These are phyloP conservation scores for Orchestia grillus DNA, from an alignment of 1,140 invertebrate species.

Conservation along the genomic window DNA sequence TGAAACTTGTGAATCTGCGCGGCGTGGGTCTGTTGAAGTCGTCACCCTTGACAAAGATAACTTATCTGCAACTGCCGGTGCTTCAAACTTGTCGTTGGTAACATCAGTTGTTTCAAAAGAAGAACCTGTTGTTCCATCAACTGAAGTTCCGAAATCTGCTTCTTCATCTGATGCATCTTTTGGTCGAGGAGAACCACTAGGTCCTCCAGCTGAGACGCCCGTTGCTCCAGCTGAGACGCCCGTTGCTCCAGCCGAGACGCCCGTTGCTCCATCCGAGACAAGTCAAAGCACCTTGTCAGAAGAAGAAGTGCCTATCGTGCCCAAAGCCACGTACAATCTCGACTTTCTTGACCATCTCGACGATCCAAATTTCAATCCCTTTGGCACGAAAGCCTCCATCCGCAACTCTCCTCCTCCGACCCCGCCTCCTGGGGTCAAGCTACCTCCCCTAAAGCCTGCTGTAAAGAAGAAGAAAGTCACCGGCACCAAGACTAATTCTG, in stretches of 20 bases:
- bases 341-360: slow-evolving; percentile 67
- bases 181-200: neutral
- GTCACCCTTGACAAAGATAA: neutral
- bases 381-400: slow-evolving; percentile 65
- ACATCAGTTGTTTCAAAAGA: neutral
- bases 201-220: slow-evolving; percentile 23
- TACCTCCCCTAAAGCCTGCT: slow-evolving; percentile 64
- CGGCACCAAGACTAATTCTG: neutral
- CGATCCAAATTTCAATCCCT: slow-evolving; percentile 68
- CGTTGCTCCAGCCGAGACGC: neutral
- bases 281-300: neutral
- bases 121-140: too few relatives aligned
- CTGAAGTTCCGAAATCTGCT: too few relatives aligned
- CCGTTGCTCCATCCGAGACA: neutral
- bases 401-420: slow-evolving; percentile 62
- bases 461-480: slow-evolving; percentile 54
- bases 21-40: neutral
- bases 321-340: slow-evolving; percentile 64
- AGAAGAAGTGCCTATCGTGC: slow-evolving; percentile 61
- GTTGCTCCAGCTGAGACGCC: slow-evolving; percentile 1
- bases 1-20: neutral
- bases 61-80: neutral
- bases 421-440: slow-evolving; percentile 60
- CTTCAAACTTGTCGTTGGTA: neutral
- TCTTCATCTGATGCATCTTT: neutral